Evolutionary conservation across 2,797 vertebrate species (phyloP).

Genomic region (Myotis myotis): DNA sequence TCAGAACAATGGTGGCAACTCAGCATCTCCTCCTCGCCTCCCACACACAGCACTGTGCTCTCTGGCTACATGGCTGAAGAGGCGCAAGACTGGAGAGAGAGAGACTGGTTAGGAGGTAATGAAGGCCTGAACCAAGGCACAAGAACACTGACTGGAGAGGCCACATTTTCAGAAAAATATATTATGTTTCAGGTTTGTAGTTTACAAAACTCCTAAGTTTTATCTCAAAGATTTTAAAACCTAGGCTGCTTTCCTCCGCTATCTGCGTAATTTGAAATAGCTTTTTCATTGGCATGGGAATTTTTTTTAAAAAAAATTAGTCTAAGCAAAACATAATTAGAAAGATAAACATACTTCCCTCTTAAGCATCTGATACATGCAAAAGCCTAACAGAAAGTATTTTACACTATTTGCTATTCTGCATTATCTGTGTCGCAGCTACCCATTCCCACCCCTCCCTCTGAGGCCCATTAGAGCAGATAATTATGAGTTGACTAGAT

Average conservation of each 20-base stretch:
- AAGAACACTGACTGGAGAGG: neutral
- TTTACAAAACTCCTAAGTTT: neutral
- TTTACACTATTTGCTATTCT: neutral
- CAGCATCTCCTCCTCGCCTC: neutral
- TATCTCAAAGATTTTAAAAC: neutral
- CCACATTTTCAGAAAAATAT: neutral
- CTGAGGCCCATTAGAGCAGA: slow-evolving; percentile 52
- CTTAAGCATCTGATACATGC: neutral
- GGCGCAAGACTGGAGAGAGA: accelerated
- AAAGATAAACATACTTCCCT: slow-evolving; percentile 53
- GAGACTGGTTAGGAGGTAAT: neutral
- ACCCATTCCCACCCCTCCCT: slow-evolving; percentile 19
- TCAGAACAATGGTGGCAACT: neutral
- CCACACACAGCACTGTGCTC: accelerated
- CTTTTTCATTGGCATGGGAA: neutral
- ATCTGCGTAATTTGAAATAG: neutral
- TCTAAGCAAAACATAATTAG: slow-evolving; percentile 52
- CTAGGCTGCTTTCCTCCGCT: neutral
- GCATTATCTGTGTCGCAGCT: neutral
- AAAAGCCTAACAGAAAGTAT: slow-evolving; percentile 10
- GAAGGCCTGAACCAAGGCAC: neutral
- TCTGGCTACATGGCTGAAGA: too few relatives aligned
- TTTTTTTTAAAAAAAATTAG: neutral
- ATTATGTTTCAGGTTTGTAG: neutral
- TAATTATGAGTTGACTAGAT: neutral